phyloP scores from a whole-genome alignment of 2,113 vertebrate genomes.

The Engystomops pustulosus region DNA sequence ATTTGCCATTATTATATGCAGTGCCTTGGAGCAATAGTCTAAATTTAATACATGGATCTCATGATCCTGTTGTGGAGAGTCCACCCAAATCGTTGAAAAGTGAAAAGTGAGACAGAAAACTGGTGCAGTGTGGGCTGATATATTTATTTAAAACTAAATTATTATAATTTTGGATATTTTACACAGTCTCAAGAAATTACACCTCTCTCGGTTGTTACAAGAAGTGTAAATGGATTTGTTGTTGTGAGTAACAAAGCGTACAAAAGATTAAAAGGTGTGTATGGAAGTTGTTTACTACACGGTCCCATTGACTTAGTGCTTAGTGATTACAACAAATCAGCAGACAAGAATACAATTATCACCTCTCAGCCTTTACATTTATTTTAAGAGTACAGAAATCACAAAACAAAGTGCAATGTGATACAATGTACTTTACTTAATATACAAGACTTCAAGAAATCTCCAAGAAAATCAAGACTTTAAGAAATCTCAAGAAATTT shows the following conservation, averaged over 20 bases:
- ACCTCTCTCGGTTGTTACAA: too few relatives aligned
- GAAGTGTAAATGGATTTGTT: conserved; percentile 61
- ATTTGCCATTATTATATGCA: too few relatives aligned
- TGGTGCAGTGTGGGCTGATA: too few relatives aligned
- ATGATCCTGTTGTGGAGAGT: too few relatives aligned
- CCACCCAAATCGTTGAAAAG: too few relatives aligned
- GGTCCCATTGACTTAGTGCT: background rate
- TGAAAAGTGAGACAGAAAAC: too few relatives aligned
- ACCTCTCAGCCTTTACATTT: conserved; percentile 29
- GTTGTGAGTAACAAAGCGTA: conserved; percentile 45
- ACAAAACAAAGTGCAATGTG: conserved; percentile 14
- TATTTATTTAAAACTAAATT: too few relatives aligned
- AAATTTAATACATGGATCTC: too few relatives aligned
- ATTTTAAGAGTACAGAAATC: background rate
- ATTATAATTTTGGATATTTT: too few relatives aligned
- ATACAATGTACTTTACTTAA: conserved; percentile 24
- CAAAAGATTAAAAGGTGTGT: conserved; percentile 47
- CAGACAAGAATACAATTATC: conserved; percentile 29
- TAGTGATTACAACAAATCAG: conserved; percentile 27
- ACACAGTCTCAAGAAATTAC: too few relatives aligned
- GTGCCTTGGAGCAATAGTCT: too few relatives aligned
- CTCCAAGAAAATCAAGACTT: too few relatives aligned
- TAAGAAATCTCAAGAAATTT: conserved; percentile 19
- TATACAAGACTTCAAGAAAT: conserved; percentile 37
- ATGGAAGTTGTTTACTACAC: conserved; percentile 14